Evolutionary conservation across 2,113 vertebrate genomes (phyloP), one percentile per base, ranked within the genome.

Genomic region (Psephotus haematonotus): DNA sequence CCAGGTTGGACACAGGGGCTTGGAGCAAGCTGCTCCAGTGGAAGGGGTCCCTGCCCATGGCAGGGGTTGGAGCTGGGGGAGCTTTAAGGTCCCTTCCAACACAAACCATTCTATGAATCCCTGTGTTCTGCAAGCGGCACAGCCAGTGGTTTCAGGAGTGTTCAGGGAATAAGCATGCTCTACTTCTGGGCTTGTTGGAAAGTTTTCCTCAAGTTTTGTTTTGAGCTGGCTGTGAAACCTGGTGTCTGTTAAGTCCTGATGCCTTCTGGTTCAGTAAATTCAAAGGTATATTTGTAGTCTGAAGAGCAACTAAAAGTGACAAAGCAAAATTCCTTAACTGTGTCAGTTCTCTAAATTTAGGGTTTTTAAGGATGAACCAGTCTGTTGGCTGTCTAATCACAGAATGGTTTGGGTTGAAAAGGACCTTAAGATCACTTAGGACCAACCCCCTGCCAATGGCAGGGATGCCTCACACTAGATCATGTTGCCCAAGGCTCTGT

Each of bases 331-430:
- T 86, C 90, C 47, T 47, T 81, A 27, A 4, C n/a, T 43, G 3
- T 47, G 13, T 71, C 53, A 81, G 1, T 88, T 63, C 31, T 17
- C 20, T 53, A 24, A 35, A 23, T 81, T 69, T 81, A 35, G 7
- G 31, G 77, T 80, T 84, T 87, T 75, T 44, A 64, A 47, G 33
- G 29, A 15, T 43, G 33, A 86, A 81, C 7, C n/a, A 47, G 14
- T 10, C 13, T 29, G 60, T 29, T 0, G 0, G 1, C 7, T 84
- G 15, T n/a, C 9, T 9, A 4, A 6, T 35, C 33, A 23, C 33
- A 35, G 33, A 59, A 15, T 59, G 9, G 33, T 59, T 59, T 15
- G 33, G 57, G 33, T 59, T 59, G 33, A n/a, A 59, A 35, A 59
- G 55, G 57, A 59, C 33, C 33, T 59, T 15, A 23, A 15, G 33